Base-by-base conservation (phyloP, 2,113 vertebrate species). In the Coreoperca whiteheadi region DNA sequence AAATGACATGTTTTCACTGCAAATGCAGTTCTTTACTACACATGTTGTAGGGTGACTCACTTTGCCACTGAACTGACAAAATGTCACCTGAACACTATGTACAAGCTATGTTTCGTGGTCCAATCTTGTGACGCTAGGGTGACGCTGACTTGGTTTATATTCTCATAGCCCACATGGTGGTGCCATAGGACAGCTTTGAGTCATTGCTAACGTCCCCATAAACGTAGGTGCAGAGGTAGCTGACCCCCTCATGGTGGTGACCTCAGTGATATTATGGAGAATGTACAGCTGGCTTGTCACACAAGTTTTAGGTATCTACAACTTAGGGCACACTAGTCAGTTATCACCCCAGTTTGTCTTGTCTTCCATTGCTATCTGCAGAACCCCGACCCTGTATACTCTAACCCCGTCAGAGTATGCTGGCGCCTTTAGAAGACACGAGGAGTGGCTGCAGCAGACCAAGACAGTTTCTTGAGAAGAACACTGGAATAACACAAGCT, bases 151-250 rank as follows among this genome's bases (percentile, higher is more conserved):
- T 57, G 15, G 20, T 32, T 11, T 50, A 12, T 25, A 15, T 7
- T 43, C 30, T 61, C 4, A 16, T 16, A 41, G n/a, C 5, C 90
- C 92, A 92, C 86, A 77, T 41, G 90, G 72, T 81, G 90, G 90
- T 57, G 63, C 76, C n/a, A 83, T 37, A 81, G 12, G 46, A 57
- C 75, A 50, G 4, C 21, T 21, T 37, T 75, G 51, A 32, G 57
- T 63, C 15, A 43, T 3, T 46, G 8, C 18, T 30, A 20, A 15
- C 7, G 4, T 34, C 21, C 20, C 5, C 4, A 16, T 25, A 30
- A 14, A 1, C n/a, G 18, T 25, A 4, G 21, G 18, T 18, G 11
- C 14, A 30, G 53, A 41, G 4, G 21, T 9, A 39, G 39, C 14
- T 2, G 53, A 6, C 41, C 12, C 15, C 32, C 48, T 61, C 41